These are phyloP conservation scores for Heliornis fulica DNA, from an alignment of 2,113 vertebrate genomes.

Conservation along the genomic window DNA sequence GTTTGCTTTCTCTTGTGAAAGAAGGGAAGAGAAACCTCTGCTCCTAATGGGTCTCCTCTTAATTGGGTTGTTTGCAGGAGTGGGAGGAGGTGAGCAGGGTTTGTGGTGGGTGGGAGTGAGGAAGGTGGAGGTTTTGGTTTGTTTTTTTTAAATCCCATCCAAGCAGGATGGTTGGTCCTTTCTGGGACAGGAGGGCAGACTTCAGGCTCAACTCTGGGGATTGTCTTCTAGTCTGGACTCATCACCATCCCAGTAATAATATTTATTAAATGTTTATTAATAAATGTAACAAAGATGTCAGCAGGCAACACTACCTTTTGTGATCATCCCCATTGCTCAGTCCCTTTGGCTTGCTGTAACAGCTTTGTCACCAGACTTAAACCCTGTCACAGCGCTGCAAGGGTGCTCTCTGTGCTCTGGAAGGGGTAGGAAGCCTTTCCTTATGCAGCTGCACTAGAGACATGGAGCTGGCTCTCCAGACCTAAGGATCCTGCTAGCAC, in stretches of 20 bases:
- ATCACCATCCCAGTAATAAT: background rate
- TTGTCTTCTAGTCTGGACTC: background rate
- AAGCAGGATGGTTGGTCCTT: background rate
- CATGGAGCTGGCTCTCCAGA: background rate
- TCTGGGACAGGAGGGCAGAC: background rate
- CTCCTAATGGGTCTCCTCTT: background rate
- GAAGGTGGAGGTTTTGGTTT: background rate
- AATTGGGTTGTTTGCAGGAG: background rate
- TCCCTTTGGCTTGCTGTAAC: background rate
- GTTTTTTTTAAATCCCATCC: background rate
- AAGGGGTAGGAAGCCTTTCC: background rate
- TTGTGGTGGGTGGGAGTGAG: background rate
- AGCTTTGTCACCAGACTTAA: background rate
- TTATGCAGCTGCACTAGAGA: fast-evolving
- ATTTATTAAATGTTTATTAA: background rate
- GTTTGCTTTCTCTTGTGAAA: background rate
- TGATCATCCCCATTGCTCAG: background rate
- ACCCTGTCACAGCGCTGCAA: fast-evolving
- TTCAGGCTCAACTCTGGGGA: background rate
- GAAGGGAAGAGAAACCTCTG: background rate
- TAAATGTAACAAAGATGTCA: background rate
- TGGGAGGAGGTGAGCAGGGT: background rate
- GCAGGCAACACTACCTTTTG: too few relatives aligned
- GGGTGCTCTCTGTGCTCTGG: background rate
- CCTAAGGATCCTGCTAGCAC: too few relatives aligned